Conservation (phyloP, 2,888 invertebrate genomes). For the Caenorhabditis panamensis region DNA sequence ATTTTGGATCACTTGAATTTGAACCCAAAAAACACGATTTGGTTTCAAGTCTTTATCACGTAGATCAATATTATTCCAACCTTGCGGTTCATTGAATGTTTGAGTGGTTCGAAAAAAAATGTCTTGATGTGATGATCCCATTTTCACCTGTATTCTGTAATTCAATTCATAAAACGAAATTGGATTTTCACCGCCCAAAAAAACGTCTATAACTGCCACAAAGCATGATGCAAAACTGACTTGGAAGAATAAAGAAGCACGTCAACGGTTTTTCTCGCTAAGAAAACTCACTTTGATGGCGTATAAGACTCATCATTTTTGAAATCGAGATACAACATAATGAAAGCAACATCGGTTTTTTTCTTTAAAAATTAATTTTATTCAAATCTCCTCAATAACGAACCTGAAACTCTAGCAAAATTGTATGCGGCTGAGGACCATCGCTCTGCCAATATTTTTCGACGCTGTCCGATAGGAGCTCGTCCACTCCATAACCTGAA, state of each 20-base stretch:
- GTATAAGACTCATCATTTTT: conserved; percentile 99
- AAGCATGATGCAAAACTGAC: too few relatives aligned
- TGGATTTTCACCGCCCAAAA: too few relatives aligned
- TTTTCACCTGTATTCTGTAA: conserved; percentile 46
- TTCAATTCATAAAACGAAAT: too few relatives aligned
- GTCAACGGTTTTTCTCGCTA: not conserved
- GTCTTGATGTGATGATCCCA: conserved; percentile 51
- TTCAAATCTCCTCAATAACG: not conserved
- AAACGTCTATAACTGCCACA: too few relatives aligned
- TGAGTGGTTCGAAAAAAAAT: conserved; percentile 19
- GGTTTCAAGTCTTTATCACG: conserved; percentile 57
- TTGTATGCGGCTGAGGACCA: conserved; percentile 97
- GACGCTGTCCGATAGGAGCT: conserved; percentile 93
- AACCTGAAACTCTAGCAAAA: conserved; percentile 86
- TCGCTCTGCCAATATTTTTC: too few relatives aligned
- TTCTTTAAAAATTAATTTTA: too few relatives aligned
- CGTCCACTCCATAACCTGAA: conserved; percentile 95
- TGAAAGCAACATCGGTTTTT: too few relatives aligned
- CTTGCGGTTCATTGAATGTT: conserved; percentile 52
- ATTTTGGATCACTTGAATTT: conserved; percentile 96
- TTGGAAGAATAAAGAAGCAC: too few relatives aligned
- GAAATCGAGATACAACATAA: conserved; percentile 97
- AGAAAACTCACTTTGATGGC: conserved; percentile 87
- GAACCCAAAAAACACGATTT: conserved; percentile 93
- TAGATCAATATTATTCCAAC: conserved; percentile 70